Conservation (phyloP, 1,140 invertebrate genomes). For the Zaprionus capensis region DNA sequence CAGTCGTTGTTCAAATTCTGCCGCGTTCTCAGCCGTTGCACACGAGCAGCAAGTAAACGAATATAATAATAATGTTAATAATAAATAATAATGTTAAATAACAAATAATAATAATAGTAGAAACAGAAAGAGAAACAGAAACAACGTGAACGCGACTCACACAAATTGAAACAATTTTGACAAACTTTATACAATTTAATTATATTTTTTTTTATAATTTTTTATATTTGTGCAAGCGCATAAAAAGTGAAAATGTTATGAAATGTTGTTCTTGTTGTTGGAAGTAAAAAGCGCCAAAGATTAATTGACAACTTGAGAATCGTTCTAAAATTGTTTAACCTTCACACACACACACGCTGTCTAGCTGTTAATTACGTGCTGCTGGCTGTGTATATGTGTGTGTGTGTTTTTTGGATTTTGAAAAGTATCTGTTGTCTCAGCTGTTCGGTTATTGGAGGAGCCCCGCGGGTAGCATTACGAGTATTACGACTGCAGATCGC, state of each 20-base stretch:
- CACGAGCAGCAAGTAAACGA: not conserved
- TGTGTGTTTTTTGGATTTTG: slow-evolving; percentile 4
- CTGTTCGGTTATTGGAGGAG: slow-evolving; percentile 27
- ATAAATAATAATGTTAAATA: not conserved
- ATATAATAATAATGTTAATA: not conserved
- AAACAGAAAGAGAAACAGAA: not conserved
- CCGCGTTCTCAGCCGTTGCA: slow-evolving; percentile 4
- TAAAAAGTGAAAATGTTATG: slow-evolving; percentile 21
- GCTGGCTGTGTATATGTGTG: not conserved
- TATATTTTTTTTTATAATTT: slow-evolving; percentile 4
- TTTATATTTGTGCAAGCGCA: slow-evolving; percentile 26
- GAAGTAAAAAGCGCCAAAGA: slow-evolving; percentile 10
- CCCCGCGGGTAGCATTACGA: slow-evolving; percentile 7
- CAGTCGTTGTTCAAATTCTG: slow-evolving; percentile 29
- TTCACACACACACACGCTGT: slow-evolving; percentile 35
- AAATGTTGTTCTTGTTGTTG: not conserved
- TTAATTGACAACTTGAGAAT: slow-evolving; percentile 18
- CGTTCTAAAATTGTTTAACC: slow-evolving; percentile 42
- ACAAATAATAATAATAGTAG: not conserved
- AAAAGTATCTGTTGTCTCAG: slow-evolving; percentile 30
- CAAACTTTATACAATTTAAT: not conserved
- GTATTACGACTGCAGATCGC: slow-evolving; percentile 12
- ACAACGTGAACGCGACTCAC: not conserved
- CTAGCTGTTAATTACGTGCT: slow-evolving; percentile 36
- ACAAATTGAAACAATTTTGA: not conserved